phyloP scores from a whole-genome alignment of 2,113 vertebrate genomes.

The Pavo muticus region DNA sequence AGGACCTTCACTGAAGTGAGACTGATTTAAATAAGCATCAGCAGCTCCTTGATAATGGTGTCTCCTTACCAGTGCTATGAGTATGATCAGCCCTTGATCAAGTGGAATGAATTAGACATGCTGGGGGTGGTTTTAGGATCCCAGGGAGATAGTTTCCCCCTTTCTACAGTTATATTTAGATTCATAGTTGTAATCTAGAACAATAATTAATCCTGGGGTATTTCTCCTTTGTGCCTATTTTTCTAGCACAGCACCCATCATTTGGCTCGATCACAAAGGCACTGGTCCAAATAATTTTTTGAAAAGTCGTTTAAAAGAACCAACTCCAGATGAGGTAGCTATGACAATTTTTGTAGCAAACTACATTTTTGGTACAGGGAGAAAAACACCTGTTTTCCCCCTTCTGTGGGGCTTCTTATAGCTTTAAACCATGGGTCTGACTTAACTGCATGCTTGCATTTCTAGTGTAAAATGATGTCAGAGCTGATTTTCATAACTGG shows the following conservation, averaged over 20 bases:
- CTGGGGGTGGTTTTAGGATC: neutral
- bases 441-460: neutral
- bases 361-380: neutral
- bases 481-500: neutral
- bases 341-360: neutral
- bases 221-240: neutral
- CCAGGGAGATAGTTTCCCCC: neutral
- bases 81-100: slow-evolving; percentile 16
- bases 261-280: neutral
- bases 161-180: neutral
- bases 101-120: neutral
- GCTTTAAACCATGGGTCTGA: neutral
- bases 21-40: neutral
- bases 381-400: neutral
- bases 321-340: neutral
- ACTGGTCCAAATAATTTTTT: accelerated
- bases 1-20: neutral
- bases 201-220: neutral
- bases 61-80: neutral
- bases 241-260: neutral
- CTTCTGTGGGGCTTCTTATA: neutral
- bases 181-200: neutral
- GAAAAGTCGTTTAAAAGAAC: neutral
- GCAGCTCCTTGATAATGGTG: neutral
- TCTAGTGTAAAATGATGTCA: neutral